Percentiles rank a stretch among this genome's conserved stretches.
Conservation (phyloP, 2,888 invertebrate species). For the Sylvicola fuscatus region DNA sequence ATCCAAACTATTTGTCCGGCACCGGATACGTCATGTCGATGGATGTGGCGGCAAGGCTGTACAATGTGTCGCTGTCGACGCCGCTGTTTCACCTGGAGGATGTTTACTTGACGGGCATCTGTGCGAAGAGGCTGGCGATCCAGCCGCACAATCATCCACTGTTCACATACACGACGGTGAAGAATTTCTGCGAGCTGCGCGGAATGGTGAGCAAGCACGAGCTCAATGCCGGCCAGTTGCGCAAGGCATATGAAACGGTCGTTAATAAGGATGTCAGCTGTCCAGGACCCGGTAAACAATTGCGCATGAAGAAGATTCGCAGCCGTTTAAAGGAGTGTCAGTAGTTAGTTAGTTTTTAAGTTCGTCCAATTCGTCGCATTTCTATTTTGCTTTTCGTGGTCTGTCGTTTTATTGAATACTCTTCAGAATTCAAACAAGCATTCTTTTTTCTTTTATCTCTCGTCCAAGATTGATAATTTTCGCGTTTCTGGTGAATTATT, state of each 20-base stretch:
- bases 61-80: constrained; percentile 41
- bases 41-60: constrained; percentile 41
- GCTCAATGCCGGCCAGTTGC: constrained; percentile 28
- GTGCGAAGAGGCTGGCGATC: constrained; percentile 36
- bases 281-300: constrained; percentile 12
- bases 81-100: constrained; percentile 60
- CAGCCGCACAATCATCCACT: constrained; percentile 39
- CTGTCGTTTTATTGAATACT: no score
- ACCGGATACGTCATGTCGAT: constrained; percentile 58
- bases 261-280: constrained; percentile 19
- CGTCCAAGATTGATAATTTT: no score
- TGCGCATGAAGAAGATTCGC: no score
- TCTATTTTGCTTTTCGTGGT: no score
- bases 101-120: constrained; percentile 53
- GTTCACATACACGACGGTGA: constrained; percentile 29
- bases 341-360: no score
- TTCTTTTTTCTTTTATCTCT: no score
- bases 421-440: no score
- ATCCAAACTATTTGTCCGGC: constrained; percentile 66
- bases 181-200: constrained; percentile 29
- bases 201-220: constrained; percentile 34
- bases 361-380: no score
- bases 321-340: no score
- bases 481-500: no score
- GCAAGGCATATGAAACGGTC: constrained; percentile 20